Evolutionary conservation across 2,113 vertebrate genomes (phyloP).

Genomic region (Plestiodon gilberti): DNA sequence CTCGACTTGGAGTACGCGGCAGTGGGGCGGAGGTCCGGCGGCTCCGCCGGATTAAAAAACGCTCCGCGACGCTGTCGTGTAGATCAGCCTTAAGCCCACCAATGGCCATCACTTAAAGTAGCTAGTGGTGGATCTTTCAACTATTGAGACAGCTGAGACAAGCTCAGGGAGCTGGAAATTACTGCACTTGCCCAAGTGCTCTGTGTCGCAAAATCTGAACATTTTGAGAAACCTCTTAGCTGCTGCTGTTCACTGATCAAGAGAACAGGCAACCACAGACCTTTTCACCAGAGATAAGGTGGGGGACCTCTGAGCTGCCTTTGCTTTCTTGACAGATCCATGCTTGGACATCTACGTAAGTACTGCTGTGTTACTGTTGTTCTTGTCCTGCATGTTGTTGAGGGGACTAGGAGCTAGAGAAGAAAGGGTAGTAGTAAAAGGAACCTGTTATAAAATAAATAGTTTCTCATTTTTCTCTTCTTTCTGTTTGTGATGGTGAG

Average conservation of each 20-base stretch:
- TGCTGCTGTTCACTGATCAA: neutral
- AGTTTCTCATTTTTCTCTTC: neutral
- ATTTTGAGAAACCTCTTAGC: neutral
- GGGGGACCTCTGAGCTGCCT: neutral
- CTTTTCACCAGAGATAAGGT: neutral
- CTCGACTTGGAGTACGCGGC: too few species aligned
- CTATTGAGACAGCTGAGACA: neutral
- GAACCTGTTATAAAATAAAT: neutral
- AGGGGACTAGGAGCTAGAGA: neutral
- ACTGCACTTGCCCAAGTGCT: neutral
- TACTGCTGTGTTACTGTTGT: neutral
- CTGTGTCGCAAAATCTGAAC: neutral
- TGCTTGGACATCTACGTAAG: neutral
- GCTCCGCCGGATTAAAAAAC: too few species aligned
- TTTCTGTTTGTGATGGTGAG: neutral
- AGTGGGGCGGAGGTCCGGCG: too few species aligned
- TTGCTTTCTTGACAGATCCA: neutral
- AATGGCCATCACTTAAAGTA: neutral
- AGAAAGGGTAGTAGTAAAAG: neutral
- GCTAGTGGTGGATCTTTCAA: neutral
- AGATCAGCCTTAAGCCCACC: too few species aligned
- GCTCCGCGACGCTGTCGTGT: too few species aligned
- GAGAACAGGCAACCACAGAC: neutral
- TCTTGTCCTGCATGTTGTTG: neutral
- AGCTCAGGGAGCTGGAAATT: neutral